These are phyloP conservation scores for Megathymus violae DNA, from an alignment of 1,140 invertebrate genomes.

Conservation along the genomic window DNA sequence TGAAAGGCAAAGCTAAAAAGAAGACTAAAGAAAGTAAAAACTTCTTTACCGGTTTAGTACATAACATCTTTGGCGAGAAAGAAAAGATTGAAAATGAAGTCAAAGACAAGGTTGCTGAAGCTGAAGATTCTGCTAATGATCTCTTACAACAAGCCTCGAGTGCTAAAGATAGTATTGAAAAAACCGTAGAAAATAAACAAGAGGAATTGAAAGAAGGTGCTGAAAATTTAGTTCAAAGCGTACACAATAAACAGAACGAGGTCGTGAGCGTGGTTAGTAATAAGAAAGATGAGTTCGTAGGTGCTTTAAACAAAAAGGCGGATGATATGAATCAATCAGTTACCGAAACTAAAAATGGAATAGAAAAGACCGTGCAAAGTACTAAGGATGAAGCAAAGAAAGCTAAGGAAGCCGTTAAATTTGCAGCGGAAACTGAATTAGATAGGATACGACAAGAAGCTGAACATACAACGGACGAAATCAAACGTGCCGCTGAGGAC, in stretches of 20 bases:
- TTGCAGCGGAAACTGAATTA: constrained; percentile 58
- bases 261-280: constrained; percentile 38
- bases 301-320: constrained; percentile 45
- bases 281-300: constrained; percentile 48
- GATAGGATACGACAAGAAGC: constrained; percentile 72
- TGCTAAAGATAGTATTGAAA: constrained; percentile 63
- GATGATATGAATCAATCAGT: constrained; percentile 48
- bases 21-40: constrained; percentile 75
- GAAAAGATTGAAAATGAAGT: constrained; percentile 73
- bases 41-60: constrained; percentile 71
- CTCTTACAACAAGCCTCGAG: constrained; percentile 55
- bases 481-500: constrained; percentile 70
- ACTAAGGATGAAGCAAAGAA: constrained; percentile 56
- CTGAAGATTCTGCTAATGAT: constrained; percentile 62
- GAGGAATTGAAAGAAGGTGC: constrained; percentile 60
- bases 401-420: constrained; percentile 49
- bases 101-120: constrained; percentile 63
- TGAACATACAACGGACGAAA: constrained; percentile 69
- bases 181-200: constrained; percentile 56
- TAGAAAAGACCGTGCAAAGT: constrained; percentile 45
- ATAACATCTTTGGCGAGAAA: constrained; percentile 75
- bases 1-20: constrained; percentile 64
- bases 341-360: constrained; percentile 46
- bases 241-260: constrained; percentile 48
- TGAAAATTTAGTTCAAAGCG: constrained; percentile 49